Conservation (phyloP, 2,797 vertebrate species). For the Thripadectes ignobilis region DNA sequence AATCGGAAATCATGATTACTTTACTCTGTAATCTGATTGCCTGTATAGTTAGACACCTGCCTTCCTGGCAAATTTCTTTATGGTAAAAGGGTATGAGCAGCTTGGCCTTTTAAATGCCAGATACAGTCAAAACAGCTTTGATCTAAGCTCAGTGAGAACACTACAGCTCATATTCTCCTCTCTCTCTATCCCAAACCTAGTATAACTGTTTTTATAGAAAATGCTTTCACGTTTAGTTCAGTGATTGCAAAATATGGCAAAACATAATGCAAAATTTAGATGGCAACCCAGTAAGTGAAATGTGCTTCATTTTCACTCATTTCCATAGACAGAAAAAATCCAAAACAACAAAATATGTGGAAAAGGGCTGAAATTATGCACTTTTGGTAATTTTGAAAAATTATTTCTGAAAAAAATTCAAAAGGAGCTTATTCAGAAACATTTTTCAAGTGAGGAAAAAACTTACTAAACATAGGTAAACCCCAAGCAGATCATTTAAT, state of each 20-base stretch:
- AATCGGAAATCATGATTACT: slow-evolving; percentile 62
- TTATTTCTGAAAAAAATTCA: neutral
- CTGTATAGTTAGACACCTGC: slow-evolving; percentile 73
- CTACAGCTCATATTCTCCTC: neutral
- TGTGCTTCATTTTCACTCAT: neutral
- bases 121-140: neutral
- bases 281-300: neutral
- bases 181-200: neutral
- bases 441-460: neutral
- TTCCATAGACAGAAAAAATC: neutral
- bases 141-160: slow-evolving; percentile 6
- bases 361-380: neutral
- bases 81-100: slow-evolving; percentile 45
- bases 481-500: neutral
- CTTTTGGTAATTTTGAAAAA: neutral
- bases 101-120: slow-evolving; percentile 60
- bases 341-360: neutral
- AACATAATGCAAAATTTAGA: neutral
- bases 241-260: neutral
- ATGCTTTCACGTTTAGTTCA: neutral
- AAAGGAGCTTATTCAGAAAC: neutral
- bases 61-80: slow-evolving; percentile 69
- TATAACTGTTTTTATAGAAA: neutral
- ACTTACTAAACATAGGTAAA: neutral
- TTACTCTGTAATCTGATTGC: slow-evolving; percentile 63